Conservation (phyloP, 1,140 invertebrate genomes). For the Meteorus sp. region DNA sequence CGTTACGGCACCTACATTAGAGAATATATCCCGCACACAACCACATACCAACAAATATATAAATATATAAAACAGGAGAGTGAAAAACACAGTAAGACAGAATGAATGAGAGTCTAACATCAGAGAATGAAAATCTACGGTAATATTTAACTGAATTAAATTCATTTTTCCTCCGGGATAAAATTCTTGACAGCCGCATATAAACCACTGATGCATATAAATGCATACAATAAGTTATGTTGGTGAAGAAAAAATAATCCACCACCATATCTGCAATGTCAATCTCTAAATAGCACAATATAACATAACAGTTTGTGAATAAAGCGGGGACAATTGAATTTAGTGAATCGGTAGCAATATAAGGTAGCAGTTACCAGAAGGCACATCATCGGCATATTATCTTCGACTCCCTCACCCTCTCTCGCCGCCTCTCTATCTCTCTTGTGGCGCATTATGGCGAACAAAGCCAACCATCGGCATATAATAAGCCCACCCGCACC, state of each 20-base stretch:
- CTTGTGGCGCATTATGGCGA: constrained; percentile 4
- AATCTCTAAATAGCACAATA: neutral
- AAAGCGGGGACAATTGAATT: neutral
- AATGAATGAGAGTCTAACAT: too few species aligned
- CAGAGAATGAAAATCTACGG: too few species aligned
- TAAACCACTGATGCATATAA: too few species aligned
- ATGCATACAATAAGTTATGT: too few species aligned
- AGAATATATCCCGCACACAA: neutral
- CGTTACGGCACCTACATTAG: constrained; percentile 23
- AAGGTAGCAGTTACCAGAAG: constrained; percentile 11
- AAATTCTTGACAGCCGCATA: too few species aligned
- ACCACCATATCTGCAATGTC: too few species aligned
- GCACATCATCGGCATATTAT: constrained; percentile 14
- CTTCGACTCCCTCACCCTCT: neutral
- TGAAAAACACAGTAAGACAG: too few species aligned
- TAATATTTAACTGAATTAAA: too few species aligned
- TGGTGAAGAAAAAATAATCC: too few species aligned
- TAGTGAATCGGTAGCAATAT: neutral
- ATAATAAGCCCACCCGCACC: constrained; percentile 14
- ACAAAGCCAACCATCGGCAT: constrained; percentile 12
- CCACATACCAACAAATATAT: neutral
- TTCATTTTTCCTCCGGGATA: too few species aligned
- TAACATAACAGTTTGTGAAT: neutral
- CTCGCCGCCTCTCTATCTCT: neutral
- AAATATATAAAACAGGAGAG: neutral